Base-by-base conservation (phyloP, 2,113 vertebrate species). In the Corythornis vintsioides region DNA sequence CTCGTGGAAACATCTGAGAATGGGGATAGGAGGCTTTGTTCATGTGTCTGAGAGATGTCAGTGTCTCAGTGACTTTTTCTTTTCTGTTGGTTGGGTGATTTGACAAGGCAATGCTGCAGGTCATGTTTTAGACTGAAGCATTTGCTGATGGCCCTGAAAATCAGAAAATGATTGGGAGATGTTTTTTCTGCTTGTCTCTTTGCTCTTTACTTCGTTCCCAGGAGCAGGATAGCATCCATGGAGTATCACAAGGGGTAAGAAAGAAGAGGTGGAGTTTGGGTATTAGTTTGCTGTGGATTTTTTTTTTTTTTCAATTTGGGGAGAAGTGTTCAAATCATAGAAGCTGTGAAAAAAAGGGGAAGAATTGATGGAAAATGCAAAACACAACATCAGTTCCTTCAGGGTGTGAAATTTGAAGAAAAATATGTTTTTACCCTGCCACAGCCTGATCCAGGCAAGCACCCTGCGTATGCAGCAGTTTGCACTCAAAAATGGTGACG, bases 1-100 rank as follows among this genome's bases (percentile, higher is more conserved):
- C n/a, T 10, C 31, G 9, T 33, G 57, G 35, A 52, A 64, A 14
- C 0, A 0, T 2, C 10, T 29, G 13, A 25, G 29, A 60, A 7
- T 42, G 43, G 35, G 19, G 9, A 53, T 66, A 53, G 19, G 22
- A 84, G 16, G 14, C 24, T 91, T 79, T 47, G 9, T 42, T 85
- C 0, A 0, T 38, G 45, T 70, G 42, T 70, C 50, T 79, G 22
- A n/a, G 40, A 63, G 45, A 9, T 26, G 6, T 19, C 2, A 0
- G 13, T 16, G 10, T 50, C 40, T 90, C 6, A 1, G 29, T 0
- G 0, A 38, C 50, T 73, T 50, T 26, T 83, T 38, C 3, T 28
- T 48, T 53, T 71, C 20, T 0, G 0, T 33, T 72, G n/a, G 4
- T 71, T 91, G 40, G 5, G 6, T 14, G 60, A 87, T 92, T 59